phyloP scores from a whole-genome alignment of 2,113 vertebrate species.

The Steatornis caripensis region DNA sequence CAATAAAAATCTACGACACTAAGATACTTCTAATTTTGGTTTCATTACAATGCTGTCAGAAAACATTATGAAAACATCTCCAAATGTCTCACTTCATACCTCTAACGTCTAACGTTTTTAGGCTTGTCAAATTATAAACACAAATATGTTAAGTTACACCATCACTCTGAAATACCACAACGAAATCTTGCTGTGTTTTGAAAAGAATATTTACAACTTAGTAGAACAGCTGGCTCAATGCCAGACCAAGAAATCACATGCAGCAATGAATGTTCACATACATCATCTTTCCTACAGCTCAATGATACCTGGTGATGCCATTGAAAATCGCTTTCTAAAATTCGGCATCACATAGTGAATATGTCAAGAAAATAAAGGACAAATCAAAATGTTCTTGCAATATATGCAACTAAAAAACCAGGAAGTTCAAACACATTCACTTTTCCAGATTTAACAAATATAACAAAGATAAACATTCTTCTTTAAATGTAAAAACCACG shows the following conservation, averaged over 20 bases:
- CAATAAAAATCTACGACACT: slow-evolving; percentile 5
- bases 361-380: background rate
- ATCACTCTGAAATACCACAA: slow-evolving; percentile 18
- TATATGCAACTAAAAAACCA: background rate
- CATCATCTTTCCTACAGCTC: background rate
- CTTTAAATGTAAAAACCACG: background rate
- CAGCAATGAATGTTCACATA: background rate
- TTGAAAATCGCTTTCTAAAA: background rate
- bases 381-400: background rate
- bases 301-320: background rate
- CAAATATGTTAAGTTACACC: background rate
- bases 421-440: background rate
- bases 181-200: background rate
- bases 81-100: slow-evolving; percentile 20
- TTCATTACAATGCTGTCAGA: slow-evolving; percentile 41
- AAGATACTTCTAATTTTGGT: slow-evolving; percentile 1
- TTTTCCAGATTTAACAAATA: background rate
- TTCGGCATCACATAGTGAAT: background rate
- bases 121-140: slow-evolving; percentile 35
- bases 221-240: background rate
- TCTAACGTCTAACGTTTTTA: background rate
- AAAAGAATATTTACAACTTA: slow-evolving; percentile 12
- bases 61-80: slow-evolving; percentile 34
- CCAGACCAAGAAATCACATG: background rate
- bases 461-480: background rate